Percentiles rank a stretch among this genome's conserved stretches.
Conservation (phyloP, 37 sponge, comb jelly and placozoan species). For the Aplysina aerophoba region DNA sequence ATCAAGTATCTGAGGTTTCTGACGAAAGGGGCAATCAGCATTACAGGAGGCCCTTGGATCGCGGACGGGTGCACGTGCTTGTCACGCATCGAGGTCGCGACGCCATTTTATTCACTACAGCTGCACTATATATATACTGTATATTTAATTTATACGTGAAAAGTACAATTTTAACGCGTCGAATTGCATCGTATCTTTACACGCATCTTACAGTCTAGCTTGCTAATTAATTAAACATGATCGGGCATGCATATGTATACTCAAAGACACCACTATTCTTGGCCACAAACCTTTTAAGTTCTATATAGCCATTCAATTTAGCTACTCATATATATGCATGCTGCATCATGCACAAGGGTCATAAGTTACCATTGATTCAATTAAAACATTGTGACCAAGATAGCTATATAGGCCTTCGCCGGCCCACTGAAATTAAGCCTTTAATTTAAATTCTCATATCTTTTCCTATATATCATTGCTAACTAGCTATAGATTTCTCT, state of each 20-base stretch:
- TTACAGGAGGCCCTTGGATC: background rate
- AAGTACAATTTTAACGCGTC: too few relatives aligned
- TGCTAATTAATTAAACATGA: background rate
- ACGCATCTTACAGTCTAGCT: background rate
- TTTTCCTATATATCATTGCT: too few relatives aligned
- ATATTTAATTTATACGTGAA: too few relatives aligned
- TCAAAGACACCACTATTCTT: background rate
- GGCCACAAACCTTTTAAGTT: background rate
- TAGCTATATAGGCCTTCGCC: too few relatives aligned
- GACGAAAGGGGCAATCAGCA: conserved; percentile 13
- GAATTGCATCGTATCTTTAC: too few relatives aligned
- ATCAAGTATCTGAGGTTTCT: conserved; percentile 27
- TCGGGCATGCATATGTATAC: background rate
- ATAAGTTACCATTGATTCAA: too few relatives aligned
- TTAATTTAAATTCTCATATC: too few relatives aligned
- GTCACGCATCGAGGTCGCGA: background rate
- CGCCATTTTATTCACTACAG: background rate
- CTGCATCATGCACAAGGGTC: too few relatives aligned
- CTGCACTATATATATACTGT: background rate
- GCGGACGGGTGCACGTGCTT: conserved; percentile 8
- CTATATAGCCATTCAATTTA: background rate
- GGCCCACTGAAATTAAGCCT: too few relatives aligned
- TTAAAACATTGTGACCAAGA: too few relatives aligned
- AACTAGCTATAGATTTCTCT: too few relatives aligned
- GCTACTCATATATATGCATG: too few relatives aligned